phyloP scores from a whole-genome alignment of 1,140 invertebrate genomes.

The Panulirus ornatus region DNA sequence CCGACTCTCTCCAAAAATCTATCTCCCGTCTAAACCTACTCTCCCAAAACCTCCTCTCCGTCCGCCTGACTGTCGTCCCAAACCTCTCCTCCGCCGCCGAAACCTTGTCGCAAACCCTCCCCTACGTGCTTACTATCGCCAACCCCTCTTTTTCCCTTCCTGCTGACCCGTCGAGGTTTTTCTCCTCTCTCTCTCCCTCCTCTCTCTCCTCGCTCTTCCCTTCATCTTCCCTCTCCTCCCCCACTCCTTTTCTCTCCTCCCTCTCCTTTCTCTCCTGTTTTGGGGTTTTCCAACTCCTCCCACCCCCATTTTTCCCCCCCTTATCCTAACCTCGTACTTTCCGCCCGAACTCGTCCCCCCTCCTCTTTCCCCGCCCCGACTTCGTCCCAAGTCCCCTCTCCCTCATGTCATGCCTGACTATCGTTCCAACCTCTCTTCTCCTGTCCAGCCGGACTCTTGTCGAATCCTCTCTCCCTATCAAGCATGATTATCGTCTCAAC shows the following conservation, averaged over 20 bases:
- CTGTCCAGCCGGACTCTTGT: not conserved
- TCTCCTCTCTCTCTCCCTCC: constrained; percentile 6
- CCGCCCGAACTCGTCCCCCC: not conserved
- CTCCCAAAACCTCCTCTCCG: too few species aligned
- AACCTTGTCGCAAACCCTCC: too few species aligned
- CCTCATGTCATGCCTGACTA: not conserved
- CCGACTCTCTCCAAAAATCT: too few species aligned
- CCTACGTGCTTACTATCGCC: too few species aligned
- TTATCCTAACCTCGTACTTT: not conserved
- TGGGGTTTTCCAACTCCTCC: not conserved
- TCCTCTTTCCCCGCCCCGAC: not conserved
- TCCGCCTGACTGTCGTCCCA: too few species aligned
- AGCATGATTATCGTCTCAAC: not conserved
- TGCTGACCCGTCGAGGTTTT: too few species aligned
- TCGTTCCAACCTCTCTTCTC: not conserved
- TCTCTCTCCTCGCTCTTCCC: too few species aligned
- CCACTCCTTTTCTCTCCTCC: too few species aligned
- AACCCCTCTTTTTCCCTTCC: too few species aligned
- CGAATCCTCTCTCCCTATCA: not conserved
- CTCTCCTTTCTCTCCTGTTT: too few species aligned
- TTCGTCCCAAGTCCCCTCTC: not conserved
- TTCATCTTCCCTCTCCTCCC: not conserved
- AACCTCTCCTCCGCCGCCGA: too few species aligned
- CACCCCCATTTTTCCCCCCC: not conserved
- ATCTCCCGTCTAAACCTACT: too few species aligned